phyloP scores from a whole-genome alignment of 2,888 invertebrate species.

The Dioctria linearis region DNA sequence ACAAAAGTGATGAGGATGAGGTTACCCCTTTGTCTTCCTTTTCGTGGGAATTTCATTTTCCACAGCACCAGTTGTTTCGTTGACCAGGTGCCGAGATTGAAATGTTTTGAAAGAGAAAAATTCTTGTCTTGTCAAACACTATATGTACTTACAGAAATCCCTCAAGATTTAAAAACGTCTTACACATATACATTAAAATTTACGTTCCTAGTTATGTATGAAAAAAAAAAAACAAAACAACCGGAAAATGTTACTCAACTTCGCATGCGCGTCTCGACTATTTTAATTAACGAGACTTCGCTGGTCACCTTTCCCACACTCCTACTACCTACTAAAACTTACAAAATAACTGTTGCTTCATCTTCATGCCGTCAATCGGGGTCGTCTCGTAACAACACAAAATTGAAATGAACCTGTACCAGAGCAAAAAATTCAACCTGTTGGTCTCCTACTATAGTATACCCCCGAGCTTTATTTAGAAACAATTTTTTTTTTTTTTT shows the following conservation, averaged over 20 bases:
- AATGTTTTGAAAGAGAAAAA: constrained; percentile 17
- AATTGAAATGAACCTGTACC: neutral
- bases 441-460: constrained; percentile 32
- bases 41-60: constrained; percentile 21
- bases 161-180: too few species aligned
- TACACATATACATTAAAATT: too few species aligned
- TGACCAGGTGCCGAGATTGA: constrained; percentile 13
- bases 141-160: too few species aligned
- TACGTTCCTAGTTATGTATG: too few species aligned
- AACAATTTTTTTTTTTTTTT: constrained; percentile 16
- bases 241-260: constrained; percentile 50
- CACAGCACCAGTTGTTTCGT: neutral
- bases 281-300: constrained; percentile 27
- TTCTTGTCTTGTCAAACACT: neutral
- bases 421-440: constrained; percentile 45
- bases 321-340: constrained; percentile 13
- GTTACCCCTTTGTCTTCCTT: constrained; percentile 29
- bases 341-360: constrained; percentile 27
- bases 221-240: neutral
- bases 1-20: constrained; percentile 15
- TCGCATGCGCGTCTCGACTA: constrained; percentile 17
- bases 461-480: constrained; percentile 35
- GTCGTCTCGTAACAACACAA: too few species aligned
- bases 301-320: constrained; percentile 50
- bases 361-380: neutral